Evolutionary conservation across 2,797 vertebrate species (phyloP), one percentile per base, ranked within the genome.

Genomic region (Myotis vivesi): DNA sequence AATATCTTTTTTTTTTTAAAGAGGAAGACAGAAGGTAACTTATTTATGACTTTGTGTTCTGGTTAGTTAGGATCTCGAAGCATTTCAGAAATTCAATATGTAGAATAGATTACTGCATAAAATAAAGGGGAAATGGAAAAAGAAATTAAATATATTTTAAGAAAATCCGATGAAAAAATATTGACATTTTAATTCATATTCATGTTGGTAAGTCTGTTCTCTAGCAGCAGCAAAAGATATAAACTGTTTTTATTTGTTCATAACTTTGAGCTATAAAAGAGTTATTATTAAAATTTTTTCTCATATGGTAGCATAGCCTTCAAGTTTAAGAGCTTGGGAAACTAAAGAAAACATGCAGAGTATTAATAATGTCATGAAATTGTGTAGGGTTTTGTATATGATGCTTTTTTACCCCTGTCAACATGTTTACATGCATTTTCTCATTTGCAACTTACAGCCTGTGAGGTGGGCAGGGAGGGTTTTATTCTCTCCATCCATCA

Each of bases 221-320:
- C 85, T 53, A 94, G 93, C 44, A 95, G 92, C 79, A 12, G 68
- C 84, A 95, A 93, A 97, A 96, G 93, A 92, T 94, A 96, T 97
- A 97, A 97, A 96, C 95, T 92, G 77, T 85, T 96, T 96, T 95
- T 97, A 97, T 97, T 96, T 97, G 96, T 97, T 97, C 96, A 97
- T 97, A 96, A 97, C 92, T 95, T 96, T 95, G 64, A 94, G 90
- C 96, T 87, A 91, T 96, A 97, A 97, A 97, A 94, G 64, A 68
- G 72, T 95, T 89, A 86, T 96, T 96, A 95, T 96, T 94, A 96
- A 88, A 83, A 76, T 73, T 81, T 97, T 95, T 95, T 66, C 79
- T 93, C 90, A 38, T 92, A 76, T 76, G 82, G 87, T 71, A 86
- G 82, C 77, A 51, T 51, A 95, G 92, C 64, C 77, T 94, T 95